Evolutionary conservation across 1,140 invertebrate genomes (phyloP).

Genomic region (Mya arenaria): DNA sequence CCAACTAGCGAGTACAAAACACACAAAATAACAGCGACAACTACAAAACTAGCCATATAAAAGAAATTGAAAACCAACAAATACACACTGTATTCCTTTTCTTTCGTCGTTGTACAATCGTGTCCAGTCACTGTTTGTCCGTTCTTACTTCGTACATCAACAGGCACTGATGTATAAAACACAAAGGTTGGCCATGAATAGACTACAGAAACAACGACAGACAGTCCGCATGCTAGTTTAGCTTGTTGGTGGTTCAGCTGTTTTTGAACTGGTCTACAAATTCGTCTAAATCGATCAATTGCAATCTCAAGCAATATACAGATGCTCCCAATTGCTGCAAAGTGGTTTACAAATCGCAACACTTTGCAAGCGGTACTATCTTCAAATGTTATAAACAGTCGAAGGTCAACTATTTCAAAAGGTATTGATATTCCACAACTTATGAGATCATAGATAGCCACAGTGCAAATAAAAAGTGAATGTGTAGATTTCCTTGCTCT

Average conservation of each 20-base stretch:
- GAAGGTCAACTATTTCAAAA: constrained; percentile 62
- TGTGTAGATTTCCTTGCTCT: constrained; percentile 20
- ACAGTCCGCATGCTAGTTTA: constrained; percentile 29
- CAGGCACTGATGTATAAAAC: constrained; percentile 23
- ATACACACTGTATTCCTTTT: not conserved
- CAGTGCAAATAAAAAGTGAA: constrained; percentile 58
- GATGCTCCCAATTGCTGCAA: constrained; percentile 53
- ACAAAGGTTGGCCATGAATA: constrained; percentile 39
- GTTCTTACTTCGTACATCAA: constrained; percentile 14
- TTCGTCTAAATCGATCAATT: constrained; percentile 61
- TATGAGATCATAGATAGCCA: constrained; percentile 64
- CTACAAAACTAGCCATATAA: constrained; percentile 17
- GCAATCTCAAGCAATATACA: constrained; percentile 59
- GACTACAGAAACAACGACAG: not conserved
- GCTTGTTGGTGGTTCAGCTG: constrained; percentile 43
- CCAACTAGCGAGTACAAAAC: constrained; percentile 41
- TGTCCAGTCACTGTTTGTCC: not conserved
- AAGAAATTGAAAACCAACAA: constrained; percentile 30
- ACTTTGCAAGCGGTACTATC: constrained; percentile 54
- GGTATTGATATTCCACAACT: constrained; percentile 61
- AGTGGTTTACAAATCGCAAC: constrained; percentile 55
- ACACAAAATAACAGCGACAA: not conserved
- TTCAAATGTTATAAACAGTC: constrained; percentile 56
- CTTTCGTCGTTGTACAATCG: constrained; percentile 34
- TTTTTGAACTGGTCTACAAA: constrained; percentile 60